Percentiles rank a stretch among this genome's conserved stretches.
These are phyloP conservation scores for Anoplopoma fimbria DNA, from an alignment of 2,113 vertebrate species.

Conservation along the genomic window DNA sequence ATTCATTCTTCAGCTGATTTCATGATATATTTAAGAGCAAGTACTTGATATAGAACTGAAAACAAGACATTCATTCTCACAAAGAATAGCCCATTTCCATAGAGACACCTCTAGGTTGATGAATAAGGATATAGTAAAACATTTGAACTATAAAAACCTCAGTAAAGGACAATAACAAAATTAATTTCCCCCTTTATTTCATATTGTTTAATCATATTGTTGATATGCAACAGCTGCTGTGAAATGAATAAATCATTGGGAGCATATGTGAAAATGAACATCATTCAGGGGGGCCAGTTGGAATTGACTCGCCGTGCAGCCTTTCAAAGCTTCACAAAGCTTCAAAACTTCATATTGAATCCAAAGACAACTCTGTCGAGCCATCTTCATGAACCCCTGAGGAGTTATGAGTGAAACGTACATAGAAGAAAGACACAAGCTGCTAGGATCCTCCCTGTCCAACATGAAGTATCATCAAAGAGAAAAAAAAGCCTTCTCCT, in stretches of 20 bases:
- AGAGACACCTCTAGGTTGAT: background rate
- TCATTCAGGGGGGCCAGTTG: background rate
- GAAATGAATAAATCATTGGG: background rate
- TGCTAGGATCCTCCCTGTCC: background rate
- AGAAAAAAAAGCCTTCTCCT: background rate
- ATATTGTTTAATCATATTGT: background rate
- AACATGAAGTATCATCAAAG: background rate
- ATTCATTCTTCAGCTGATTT: background rate
- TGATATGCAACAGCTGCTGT: background rate
- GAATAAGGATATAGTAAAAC: background rate
- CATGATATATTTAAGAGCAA: background rate
- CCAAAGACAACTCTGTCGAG: conserved; percentile 4
- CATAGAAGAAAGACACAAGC: background rate
- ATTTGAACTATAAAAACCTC: background rate
- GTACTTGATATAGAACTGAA: background rate
- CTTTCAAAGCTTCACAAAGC: background rate
- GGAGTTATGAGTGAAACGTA: background rate
- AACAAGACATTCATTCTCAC: background rate
- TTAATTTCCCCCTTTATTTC: background rate
- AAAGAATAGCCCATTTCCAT: background rate
- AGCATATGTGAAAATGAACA: background rate
- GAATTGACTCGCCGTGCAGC: background rate
- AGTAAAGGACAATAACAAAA: background rate
- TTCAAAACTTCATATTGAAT: conserved; percentile 13
- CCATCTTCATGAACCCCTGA: conserved; percentile 1